Percentiles rank a stretch among this genome's conserved stretches.
Evolutionary conservation across 2,888 invertebrate genomes (phyloP).

Genomic region (Tiliacea citrago): DNA sequence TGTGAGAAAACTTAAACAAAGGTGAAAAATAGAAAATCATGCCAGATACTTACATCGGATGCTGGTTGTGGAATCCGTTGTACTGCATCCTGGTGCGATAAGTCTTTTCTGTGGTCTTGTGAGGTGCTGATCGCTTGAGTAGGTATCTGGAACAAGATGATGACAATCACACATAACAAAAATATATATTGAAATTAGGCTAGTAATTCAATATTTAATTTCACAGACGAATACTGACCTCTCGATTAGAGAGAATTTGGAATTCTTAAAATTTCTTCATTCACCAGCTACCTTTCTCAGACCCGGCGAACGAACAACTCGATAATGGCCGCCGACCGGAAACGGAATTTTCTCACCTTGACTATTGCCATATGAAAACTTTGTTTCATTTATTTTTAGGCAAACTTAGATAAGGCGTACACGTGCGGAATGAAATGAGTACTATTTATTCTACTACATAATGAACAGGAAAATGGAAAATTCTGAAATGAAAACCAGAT

Average conservation of each 20-base stretch:
- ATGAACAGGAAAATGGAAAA: too few species aligned
- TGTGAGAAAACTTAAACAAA: conserved; percentile 32
- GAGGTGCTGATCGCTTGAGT: conserved; percentile 83
- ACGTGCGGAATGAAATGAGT: too few species aligned
- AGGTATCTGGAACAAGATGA: conserved; percentile 83
- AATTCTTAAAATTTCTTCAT: conserved; percentile 81
- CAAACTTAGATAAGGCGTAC: too few species aligned
- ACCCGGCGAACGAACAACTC: conserved; percentile 92
- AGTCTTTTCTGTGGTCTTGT: conserved; percentile 74
- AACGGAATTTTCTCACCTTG: conserved; percentile 66
- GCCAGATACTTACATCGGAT: conserved; percentile 85
- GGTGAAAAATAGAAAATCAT: conserved; percentile 36
- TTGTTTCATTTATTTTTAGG: conserved; percentile 7
- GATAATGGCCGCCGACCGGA: conserved; percentile 88
- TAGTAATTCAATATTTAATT: conserved; percentile 38
- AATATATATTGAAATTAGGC: conserved; percentile 16
- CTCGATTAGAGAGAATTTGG: conserved; percentile 88
- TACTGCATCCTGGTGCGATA: conserved; percentile 85
- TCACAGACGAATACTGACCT: conserved; percentile 78
- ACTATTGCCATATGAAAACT: conserved; percentile 23
- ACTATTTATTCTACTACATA: too few species aligned
- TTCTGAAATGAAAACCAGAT: too few species aligned
- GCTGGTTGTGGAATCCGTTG: conserved; percentile 89
- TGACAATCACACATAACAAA: conserved; percentile 32
- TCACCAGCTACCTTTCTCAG: conserved; percentile 83